phyloP scores from a whole-genome alignment of 2,888 invertebrate species.

The Brachylomia viminalis region DNA sequence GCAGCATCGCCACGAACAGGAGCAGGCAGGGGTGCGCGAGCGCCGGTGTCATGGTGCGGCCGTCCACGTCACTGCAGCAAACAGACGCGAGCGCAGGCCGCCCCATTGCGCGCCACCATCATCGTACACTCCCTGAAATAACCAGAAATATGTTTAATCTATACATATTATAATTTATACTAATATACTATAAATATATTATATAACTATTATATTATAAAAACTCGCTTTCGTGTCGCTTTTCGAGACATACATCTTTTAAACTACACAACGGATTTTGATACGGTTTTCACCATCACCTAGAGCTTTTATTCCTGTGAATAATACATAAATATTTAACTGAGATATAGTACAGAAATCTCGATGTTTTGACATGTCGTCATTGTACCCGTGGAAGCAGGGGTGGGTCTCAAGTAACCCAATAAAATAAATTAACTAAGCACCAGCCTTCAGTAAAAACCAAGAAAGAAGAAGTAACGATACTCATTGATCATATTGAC shows the following conservation, averaged over 20 bases:
- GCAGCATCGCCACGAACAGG: constrained; percentile 76
- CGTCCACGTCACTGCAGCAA: constrained; percentile 55
- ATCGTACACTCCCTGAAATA: constrained; percentile 53
- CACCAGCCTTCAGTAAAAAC: background rate
- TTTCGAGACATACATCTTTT: background rate
- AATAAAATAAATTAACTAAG: background rate
- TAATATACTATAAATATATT: too few relatives aligned
- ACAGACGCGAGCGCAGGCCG: constrained; percentile 56
- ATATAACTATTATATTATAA: too few relatives aligned
- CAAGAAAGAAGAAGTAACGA: background rate
- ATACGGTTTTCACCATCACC: background rate
- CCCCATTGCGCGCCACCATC: constrained; percentile 52
- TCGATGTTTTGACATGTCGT: background rate
- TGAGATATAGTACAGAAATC: background rate
- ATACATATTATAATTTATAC: too few relatives aligned
- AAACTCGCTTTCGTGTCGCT: background rate
- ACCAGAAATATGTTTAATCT: background rate
- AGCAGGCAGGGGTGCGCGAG: constrained; percentile 72
- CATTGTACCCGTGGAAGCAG: background rate
- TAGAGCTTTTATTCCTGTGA: background rate
- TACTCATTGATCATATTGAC: background rate
- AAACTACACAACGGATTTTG: background rate
- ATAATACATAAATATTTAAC: background rate
- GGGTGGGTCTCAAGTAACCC: background rate
- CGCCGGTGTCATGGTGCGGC: constrained; percentile 74